Evolutionary conservation across 1,140 invertebrate genomes (phyloP), one percentile per base, ranked within the genome.

Genomic region (Drosophila pseudoananassae): DNA sequence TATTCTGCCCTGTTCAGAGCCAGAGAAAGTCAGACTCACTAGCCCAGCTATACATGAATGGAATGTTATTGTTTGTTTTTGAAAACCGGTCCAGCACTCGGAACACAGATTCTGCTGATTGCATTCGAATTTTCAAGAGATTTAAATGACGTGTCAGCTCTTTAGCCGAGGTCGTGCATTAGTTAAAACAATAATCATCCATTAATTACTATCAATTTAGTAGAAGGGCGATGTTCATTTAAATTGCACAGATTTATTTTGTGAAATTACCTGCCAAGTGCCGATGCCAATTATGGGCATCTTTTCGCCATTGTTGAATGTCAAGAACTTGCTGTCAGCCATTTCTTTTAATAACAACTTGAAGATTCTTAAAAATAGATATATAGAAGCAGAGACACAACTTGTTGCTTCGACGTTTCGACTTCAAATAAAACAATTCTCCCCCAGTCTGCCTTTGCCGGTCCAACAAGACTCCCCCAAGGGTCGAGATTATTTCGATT

Each of bases 211-310:
- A 36, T 29, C 46, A n/a, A 54, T 1, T 20, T 20, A 20, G 20
- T 20, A 20, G 2, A 7, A 15, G 9, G 38, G 0, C 0, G 17
- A 61, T 14, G 49, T 14, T 33, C 20, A 49, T 45, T 17, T 15
- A n/a, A 38, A 43, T 38, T n/a, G 6, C 40, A 6, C 0, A 17
- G 40, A 31, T 31, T 43, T 15, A 14, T 14, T 20, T 20, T 20
- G 20, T 4, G 40, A 25, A 27, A 61, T 93, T 90, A 96, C 95
- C 93, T 96, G 95, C 96, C 96, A 97, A 64, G 96, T 96, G 55
- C 96, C 96, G 71, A 96, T 93, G 38, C 96, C 96, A 45, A 97
- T 90, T 65, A 94, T 93, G 0, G 96, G 96, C 95, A 97, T 97
- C 72, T 94, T 91, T 72, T 93, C 90, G 14, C 92, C 93, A 82